Evolutionary conservation across 2,888 invertebrate genomes (phyloP), one percentile per base, ranked within the genome.

Genomic region (Aquatica leii): DNA sequence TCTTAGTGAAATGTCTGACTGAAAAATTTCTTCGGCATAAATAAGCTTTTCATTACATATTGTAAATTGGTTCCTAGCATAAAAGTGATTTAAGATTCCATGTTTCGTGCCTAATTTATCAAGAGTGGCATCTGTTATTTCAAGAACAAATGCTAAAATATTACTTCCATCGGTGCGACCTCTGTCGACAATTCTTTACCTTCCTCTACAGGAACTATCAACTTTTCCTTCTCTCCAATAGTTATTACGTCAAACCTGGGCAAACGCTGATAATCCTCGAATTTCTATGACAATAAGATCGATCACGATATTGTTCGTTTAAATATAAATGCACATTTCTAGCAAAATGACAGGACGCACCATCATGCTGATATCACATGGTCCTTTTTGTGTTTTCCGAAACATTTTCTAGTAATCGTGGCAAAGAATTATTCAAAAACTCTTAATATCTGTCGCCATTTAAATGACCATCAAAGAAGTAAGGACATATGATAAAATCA

Each of bases 31-130:
- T 43, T 15, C 40, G 12, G 12, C n/a, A 40, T 6, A 40, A 40
- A 40, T 12, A 40, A 40, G n/a, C 40, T 3, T 40, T 40, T 6
- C 40, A 40, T 40, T 66, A 43, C 59, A 54, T 15, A 20, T 50
- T 43, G 62, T 65, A 31, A 65, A 62, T 40, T 65, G 11, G 43
- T 66, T 63, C 51, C 62, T 66, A 21, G 62, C 11, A 54, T 66
- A 59, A 31, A 66, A 46, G 59, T 59, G 62, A 17, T 56, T 63
- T 55, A 66, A 55, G 41, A 53, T 66, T n/a, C 59, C 46, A 50
- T 65, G 54, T 40, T 63, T 66, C 24, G 54, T 66, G 17, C 66
- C 66, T 35, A 62, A 35, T 21, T 59, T 59, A 59, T 59, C 52
- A 15, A 58, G 31, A 24, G 24, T 52, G 37, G 43, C 53, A 41